Base-by-base conservation (phyloP, 1,140 invertebrate species). In the Drosophila sproati region DNA sequence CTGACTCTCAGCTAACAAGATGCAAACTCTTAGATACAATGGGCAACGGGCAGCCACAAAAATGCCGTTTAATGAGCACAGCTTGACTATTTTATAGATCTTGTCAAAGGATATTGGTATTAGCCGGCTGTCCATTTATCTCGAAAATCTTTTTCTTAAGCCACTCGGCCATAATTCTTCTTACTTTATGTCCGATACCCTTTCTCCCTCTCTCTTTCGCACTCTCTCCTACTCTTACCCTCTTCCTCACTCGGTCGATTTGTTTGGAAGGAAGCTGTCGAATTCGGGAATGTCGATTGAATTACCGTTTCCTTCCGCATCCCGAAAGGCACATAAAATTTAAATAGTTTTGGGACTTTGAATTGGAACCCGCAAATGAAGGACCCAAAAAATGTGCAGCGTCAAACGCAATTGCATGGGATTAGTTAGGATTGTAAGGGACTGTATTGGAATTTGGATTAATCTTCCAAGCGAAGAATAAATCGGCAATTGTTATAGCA, bases 1-100 rank as follows among this genome's bases (percentile, higher is more conserved):
- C 56, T 37, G 3, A 39, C 57, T 54, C 35, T 37, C 54, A 52
- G 63, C 68, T 74, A 74, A 77, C 63, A 73, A 74, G 75, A 77
- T 73, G 71, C 59, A 77, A 71, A 69, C 52, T 51, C 37, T 73
- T n/a, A 57, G 54, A 74, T 74, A 77, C 75, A 77, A 74, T 66
- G 57, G 69, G 56, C 39, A 62, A 34, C 43, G 51, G 35, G 41
- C 31, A 32, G 50, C 59, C 51, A 73, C 75, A 78, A 78, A 80
- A 83, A 83, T 83, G 80, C 80, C 78, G 72, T 83, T 83, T 83
- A 83, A 83, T 80, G 80, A 79, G 77, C 78, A 78, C 80, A 82
- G 80, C 78, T 80, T 82, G 80, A 69, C 39, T 67, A 62, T 73
- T 77, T 67, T 57, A 61, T 73, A 73, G 74, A 77, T 77, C 74